Conservation (phyloP, 2,113 vertebrate species). For the crab-eating macaque (Macaca fascicularis) region T2T-MFA8v1.1 NC_088381.1:156981001-156981500, state of each 20-base stretch:
- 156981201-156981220: not conserved
- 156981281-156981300: not conserved
- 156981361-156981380: not conserved
- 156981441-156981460: not conserved
- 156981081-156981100: not conserved
- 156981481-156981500: not conserved
- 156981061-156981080: not conserved
- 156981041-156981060: not conserved
- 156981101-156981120: not conserved
- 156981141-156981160: not conserved
- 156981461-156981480: not conserved
- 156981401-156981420: not conserved
- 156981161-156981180: not conserved
- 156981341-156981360: not conserved
- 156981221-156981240: not conserved
- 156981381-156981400: not conserved
- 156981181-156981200: not conserved
- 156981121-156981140: not conserved
- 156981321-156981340: not conserved
- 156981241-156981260: not conserved
- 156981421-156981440: not conserved
- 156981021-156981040: not conserved
- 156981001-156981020: not conserved
- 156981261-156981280: not conserved
- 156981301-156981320: not conserved